These are phyloP conservation scores for Helleia helle DNA, from an alignment of 2,888 invertebrate species.

Conservation along the genomic window DNA sequence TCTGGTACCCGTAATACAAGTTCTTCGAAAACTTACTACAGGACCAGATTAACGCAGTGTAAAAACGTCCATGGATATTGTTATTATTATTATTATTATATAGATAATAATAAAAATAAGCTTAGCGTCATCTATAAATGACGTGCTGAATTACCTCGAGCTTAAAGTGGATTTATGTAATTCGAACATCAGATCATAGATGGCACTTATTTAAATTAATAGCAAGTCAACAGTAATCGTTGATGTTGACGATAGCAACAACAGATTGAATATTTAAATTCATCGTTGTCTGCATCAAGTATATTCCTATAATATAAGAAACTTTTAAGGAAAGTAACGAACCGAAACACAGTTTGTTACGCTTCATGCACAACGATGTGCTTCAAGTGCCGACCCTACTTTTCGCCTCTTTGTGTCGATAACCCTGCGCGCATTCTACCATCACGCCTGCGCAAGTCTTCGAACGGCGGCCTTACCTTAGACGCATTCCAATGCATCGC, in stretches of 20 bases:
- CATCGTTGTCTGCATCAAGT: no score
- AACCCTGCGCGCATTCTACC: constrained; percentile 60
- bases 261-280: background rate
- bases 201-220: constrained; percentile 16
- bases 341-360: constrained; percentile 55
- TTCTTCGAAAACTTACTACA: no score
- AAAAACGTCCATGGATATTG: no score
- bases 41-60: no score
- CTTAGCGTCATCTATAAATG: background rate
- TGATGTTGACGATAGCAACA: no score
- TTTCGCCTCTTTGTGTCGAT: constrained; percentile 59
- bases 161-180: background rate
- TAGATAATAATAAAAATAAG: no score
- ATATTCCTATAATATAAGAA: constrained; percentile 10
- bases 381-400: constrained; percentile 43
- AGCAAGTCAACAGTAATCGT: no score
- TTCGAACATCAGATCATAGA: constrained; percentile 9
- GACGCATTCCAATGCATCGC: constrained; percentile 59
- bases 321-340: constrained; percentile 37
- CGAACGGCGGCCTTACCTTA: constrained; percentile 46
- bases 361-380: constrained; percentile 33
- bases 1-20: no score
- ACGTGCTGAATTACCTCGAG: background rate
- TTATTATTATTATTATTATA: no score
- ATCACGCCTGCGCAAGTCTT: constrained; percentile 61